Evolutionary conservation across 2,797 vertebrate genomes (phyloP).

Genomic region (Ficedula albicollis): DNA sequence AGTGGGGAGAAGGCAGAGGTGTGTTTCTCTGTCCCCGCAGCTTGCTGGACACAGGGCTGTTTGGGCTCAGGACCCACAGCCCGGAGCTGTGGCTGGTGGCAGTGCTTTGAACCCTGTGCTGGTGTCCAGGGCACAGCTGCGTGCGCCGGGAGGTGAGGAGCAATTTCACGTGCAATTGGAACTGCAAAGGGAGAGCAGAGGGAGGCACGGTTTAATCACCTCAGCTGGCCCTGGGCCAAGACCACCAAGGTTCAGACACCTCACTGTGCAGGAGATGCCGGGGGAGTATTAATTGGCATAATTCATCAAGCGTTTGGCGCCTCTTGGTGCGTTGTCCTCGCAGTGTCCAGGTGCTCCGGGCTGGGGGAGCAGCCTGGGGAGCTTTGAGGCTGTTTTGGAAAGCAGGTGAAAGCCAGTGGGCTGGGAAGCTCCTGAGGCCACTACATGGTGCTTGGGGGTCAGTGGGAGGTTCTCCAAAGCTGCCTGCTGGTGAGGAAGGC

Average conservation of each 20-base stretch:
- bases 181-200: neutral
- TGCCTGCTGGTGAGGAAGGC: neutral
- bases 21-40: neutral
- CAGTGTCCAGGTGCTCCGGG: fast-evolving
- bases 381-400: neutral
- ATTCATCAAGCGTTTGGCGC: fast-evolving
- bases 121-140: neutral
- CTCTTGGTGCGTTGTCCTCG: neutral
- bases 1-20: neutral
- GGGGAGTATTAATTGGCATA: conserved; percentile 24
- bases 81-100: neutral
- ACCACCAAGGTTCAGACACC: conserved; percentile 38
- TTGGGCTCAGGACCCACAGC: fast-evolving
- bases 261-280: neutral
- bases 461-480: neutral
- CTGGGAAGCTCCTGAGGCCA: neutral
- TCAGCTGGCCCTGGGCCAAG: conserved; percentile 4
- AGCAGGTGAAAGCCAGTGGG: neutral
- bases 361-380: neutral
- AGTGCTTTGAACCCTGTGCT: neutral
- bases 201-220: neutral
- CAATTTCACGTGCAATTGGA: conserved; percentile 35
- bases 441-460: fast-evolving
- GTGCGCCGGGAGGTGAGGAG: neutral
- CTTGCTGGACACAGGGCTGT: fast-evolving